These are phyloP conservation scores for Drosophila mauritiana DNA, from an alignment of 1,140 invertebrate species.

Conservation along the genomic window DNA sequence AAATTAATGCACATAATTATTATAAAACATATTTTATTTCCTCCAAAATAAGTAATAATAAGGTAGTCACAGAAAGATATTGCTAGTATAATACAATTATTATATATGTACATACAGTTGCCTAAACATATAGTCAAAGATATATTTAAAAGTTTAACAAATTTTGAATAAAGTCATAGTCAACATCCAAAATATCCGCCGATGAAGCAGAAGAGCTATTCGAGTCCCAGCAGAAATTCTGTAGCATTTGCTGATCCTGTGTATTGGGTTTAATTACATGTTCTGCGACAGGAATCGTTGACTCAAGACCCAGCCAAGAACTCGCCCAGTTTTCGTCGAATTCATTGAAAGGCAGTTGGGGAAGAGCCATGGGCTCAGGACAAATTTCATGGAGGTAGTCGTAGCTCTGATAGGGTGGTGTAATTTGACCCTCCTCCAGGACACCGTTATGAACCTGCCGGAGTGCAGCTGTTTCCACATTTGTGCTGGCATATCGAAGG, in stretches of 20 bases:
- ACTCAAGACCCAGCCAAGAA: constrained; percentile 8
- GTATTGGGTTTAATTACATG: neutral
- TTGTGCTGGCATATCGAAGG: constrained; percentile 47
- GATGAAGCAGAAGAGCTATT: constrained; percentile 32
- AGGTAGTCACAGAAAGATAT: neutral
- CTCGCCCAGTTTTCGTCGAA: constrained; percentile 16
- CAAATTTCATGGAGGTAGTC: constrained; percentile 33
- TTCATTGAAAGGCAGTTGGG: constrained; percentile 10
- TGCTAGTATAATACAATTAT: too few species aligned
- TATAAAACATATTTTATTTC: neutral
- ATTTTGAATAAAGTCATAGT: constrained; percentile 62
- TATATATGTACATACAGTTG: neutral
- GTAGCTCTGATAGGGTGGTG: constrained; percentile 32
- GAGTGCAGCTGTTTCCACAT: neutral
- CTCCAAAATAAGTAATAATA: neutral
- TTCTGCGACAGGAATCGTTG: neutral
- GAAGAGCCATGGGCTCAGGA: constrained; percentile 1
- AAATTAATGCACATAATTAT: neutral
- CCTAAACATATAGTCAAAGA: neutral
- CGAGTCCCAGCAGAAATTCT: constrained; percentile 44
- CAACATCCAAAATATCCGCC: constrained; percentile 46
- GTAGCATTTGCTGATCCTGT: neutral
- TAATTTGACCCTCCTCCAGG: constrained; percentile 16
- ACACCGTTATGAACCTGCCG: neutral
- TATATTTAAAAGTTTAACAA: constrained; percentile 45